Evolutionary conservation across 2,888 invertebrate species (phyloP).

Genomic region (Teinopalpus imperialis): DNA sequence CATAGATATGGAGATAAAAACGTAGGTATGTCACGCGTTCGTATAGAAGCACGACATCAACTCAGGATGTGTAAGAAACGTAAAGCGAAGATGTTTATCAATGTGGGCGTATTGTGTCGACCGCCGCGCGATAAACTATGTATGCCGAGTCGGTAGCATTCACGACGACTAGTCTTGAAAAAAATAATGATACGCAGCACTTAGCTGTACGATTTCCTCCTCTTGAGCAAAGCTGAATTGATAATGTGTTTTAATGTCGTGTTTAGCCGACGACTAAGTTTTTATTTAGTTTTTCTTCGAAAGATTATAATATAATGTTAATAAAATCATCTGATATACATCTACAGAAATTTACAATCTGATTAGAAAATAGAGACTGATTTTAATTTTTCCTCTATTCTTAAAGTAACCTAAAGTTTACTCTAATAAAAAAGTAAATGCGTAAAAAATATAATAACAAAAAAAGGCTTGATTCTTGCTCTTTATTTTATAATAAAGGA

Average conservation of each 20-base stretch:
- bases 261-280: not conserved
- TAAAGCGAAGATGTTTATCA: slow-evolving; percentile 38
- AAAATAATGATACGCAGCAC: slow-evolving; percentile 41
- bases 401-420: too few relatives aligned
- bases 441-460: too few relatives aligned
- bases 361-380: too few relatives aligned
- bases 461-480: too few relatives aligned
- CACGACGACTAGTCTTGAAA: slow-evolving; percentile 47
- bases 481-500: too few relatives aligned
- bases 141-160: slow-evolving; percentile 51
- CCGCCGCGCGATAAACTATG: slow-evolving; percentile 63
- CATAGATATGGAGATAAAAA: slow-evolving; percentile 16
- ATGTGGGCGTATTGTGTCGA: slow-evolving; percentile 45
- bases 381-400: too few relatives aligned
- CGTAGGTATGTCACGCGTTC: slow-evolving; percentile 21
- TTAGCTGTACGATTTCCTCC: slow-evolving; percentile 2
- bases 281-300: not conserved
- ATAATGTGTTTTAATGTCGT: not conserved
- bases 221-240: not conserved
- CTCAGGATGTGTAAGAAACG: slow-evolving; percentile 41
- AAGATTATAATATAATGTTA: too few relatives aligned
- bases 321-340: too few relatives aligned
- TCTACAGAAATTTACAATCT: not conserved
- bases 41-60: slow-evolving; percentile 37
- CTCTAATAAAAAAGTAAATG: too few relatives aligned